phyloP scores from a whole-genome alignment of 2,888 invertebrate species.

The Acanthosepion pharaonis region DNA sequence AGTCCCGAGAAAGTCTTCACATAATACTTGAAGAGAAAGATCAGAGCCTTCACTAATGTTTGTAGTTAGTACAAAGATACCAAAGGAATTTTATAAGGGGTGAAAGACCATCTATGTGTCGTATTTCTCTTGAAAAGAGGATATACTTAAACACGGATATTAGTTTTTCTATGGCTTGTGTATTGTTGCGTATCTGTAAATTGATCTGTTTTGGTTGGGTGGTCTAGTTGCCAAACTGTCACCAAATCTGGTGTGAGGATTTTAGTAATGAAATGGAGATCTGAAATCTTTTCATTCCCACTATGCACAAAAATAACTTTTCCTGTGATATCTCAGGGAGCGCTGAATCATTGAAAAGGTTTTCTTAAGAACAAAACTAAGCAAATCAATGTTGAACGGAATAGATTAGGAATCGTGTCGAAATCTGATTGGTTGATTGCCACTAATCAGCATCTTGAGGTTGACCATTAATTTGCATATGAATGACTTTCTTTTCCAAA shows the following conservation, averaged over 20 bases:
- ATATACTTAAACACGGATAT: not conserved
- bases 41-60: not conserved
- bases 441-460: too few relatives aligned
- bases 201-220: not conserved
- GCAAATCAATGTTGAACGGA: too few relatives aligned
- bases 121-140: not conserved
- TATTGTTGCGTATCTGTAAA: not conserved
- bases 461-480: too few relatives aligned
- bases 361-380: too few relatives aligned
- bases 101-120: not conserved
- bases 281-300: not conserved
- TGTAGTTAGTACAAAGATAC: not conserved
- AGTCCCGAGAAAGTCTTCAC: not conserved
- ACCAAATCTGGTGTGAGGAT: not conserved
- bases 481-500: too few relatives aligned
- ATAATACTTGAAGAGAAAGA: not conserved
- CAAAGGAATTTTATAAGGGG: not conserved
- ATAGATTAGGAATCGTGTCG: too few relatives aligned
- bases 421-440: too few relatives aligned
- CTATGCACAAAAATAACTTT: too few relatives aligned
- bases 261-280: not conserved
- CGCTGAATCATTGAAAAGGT: too few relatives aligned
- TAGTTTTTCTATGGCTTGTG: not conserved
- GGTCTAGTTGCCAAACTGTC: not conserved
- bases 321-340: too few relatives aligned